Evolutionary conservation across 2,797 vertebrate genomes (phyloP), one percentile per base, ranked within the genome.

Genomic region (Streptopelia turtur): DNA sequence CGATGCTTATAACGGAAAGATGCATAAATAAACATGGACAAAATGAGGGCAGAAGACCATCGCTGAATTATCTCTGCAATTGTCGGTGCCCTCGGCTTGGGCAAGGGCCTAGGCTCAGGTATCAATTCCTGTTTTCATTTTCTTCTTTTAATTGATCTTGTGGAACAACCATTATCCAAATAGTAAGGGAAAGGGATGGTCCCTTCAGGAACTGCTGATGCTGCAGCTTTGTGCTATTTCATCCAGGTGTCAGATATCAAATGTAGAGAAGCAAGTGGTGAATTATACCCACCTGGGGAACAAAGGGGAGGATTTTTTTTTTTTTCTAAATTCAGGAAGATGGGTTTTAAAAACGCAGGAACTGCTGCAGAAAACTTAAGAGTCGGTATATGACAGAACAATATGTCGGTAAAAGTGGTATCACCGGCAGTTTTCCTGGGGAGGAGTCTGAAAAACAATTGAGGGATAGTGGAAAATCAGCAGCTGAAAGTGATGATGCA

Each of bases 1-100:
- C 0, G 7, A 94, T 77, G 93, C 93, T 94, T 89, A 52, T 85
- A 95, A 91, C 21, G 0, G 93, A 94, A 94, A 95, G 93, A 81
- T 93, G 94, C 86, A 78, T 95, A 95, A 96, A 97, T 95, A 97
- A 95, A 95, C 60, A 65, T 43, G 76, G 94, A 89, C 83, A 93
- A 97, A 96, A 95, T 2, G 41, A 90, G 89, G 95, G 88, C 90
- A 91, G 83, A 75, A 37, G 84, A 92, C 86, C 85, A 86, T 59
- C 2, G 39, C 71, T 93, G 91, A 96, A 96, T 95, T 95, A 91
- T 63, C 72, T 82, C 76, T 91, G 88, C 90, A 93, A 69, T 87
- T 92, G 83, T 84, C 35, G 3, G 56, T 93, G 88, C 91, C 91
- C 85, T 94, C n/a, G 1, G 60, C 90, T 30, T 78, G 90, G 90